Evolutionary conservation across 2,113 vertebrate species (phyloP), one percentile per base, ranked within the genome.

Genomic region (Glaucidium brasilianum): DNA sequence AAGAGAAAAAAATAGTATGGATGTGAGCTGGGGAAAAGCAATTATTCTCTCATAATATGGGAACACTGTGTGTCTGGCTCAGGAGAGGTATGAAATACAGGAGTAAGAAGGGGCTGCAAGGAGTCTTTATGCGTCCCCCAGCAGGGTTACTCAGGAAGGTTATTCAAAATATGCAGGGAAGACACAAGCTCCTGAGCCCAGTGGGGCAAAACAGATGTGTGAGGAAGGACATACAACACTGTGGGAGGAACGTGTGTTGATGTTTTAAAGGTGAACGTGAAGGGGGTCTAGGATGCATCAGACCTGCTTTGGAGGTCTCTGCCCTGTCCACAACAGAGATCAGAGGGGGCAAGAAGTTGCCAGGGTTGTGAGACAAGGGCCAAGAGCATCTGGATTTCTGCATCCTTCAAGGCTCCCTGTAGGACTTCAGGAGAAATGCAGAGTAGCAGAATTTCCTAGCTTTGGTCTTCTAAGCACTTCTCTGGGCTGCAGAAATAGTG

Each of bases 21-120:
- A 91, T 96, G 76, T 92, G 85, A 97, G 88, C 77, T 82, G 83
- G 76, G 60, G 86, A 97, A 97, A 97, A 97, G 91, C 94, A 97
- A 97, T 98, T 98, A 98, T 97, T 98, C 94, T 95, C 82, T 96
- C 68, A 78, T 97, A 95, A 96, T 93, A 74, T 37, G 45, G 74
- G 90, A 97, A 97, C 92, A 97, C 20, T 58, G 26, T 81, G 92
- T 91, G 37, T 88, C 86, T 94, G 72, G 83, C 85, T 97, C 86
- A 83, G 89, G 94, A 95, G 92, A 94, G 82, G 71, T 88, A 86
- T 83, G 96, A 96, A 96, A 96, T 79, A 64, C 80, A 85, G 69
- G 35, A 92, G 80, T 35, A 91, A 75, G 69, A 92, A 96, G 39
- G 56, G 76, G 34, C 69, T 94, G 32, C 34, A 66, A 85, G 80